A percentile compares a stretch with the other conserved stretches of the same genome.
Conservation (phyloP, 2,113 vertebrate species). For the Alosa alosa region DNA sequence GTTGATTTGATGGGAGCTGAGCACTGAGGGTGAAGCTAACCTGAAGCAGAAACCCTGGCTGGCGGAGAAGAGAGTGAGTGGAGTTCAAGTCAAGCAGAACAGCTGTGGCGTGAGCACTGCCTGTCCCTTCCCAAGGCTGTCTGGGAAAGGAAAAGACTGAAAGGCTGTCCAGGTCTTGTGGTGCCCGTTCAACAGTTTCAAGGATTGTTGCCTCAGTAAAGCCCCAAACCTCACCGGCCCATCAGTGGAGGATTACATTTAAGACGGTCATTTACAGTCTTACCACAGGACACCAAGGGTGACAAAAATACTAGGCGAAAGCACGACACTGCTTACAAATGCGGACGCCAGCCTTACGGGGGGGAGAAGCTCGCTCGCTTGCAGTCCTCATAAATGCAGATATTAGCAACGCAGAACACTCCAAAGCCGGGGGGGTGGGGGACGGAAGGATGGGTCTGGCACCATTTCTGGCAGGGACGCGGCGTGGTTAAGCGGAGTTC, state of each 20-base stretch:
- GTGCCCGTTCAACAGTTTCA: background rate
- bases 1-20: background rate
- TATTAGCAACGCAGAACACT: background rate
- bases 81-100: background rate
- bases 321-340: background rate
- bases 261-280: background rate
- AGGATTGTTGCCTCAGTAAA: background rate
- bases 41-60: background rate
- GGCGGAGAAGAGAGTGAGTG: background rate
- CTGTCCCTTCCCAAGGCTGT: background rate
- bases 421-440: background rate
- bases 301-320: background rate
- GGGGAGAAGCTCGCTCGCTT: background rate
- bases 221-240: conserved; percentile 11
- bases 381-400: background rate
- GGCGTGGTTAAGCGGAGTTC: background rate
- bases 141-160: background rate
- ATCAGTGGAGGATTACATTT: background rate
- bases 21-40: background rate
- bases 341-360: background rate
- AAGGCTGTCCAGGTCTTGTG: background rate
- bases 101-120: background rate
- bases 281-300: background rate
- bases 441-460: background rate
- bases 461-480: background rate